Percentiles rank a stretch among this genome's conserved stretches.
Evolutionary conservation across 2,797 vertebrate species (phyloP).

Genomic region (Fratercula arctica): DNA sequence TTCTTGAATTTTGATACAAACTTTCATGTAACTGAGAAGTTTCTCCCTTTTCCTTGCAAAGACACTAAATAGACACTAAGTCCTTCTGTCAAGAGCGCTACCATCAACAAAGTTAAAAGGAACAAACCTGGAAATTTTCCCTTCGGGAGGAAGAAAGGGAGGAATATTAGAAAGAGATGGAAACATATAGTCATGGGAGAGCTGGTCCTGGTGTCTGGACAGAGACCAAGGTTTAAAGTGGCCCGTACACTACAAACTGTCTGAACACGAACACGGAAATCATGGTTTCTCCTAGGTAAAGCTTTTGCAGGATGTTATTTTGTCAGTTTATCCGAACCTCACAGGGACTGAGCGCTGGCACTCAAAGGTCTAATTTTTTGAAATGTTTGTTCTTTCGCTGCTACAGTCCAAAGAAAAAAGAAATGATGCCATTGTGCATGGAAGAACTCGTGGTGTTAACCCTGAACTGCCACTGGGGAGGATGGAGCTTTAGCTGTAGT

Average conservation of each 20-base stretch:
- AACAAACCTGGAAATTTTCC: slow-evolving; percentile 41
- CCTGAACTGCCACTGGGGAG: not conserved
- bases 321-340: not conserved
- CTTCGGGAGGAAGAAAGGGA: not conserved
- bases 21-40: slow-evolving; percentile 57
- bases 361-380: not conserved
- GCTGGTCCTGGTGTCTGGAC: not conserved
- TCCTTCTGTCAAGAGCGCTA: slow-evolving; percentile 50
- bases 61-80: slow-evolving; percentile 44
- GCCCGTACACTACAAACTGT: not conserved
- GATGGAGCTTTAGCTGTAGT: not conserved
- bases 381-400: slow-evolving; percentile 18
- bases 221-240: slow-evolving; percentile 1
- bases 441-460: not conserved
- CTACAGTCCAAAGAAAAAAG: not conserved
- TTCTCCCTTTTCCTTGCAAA: slow-evolving; percentile 53
- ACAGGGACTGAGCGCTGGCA: not conserved
- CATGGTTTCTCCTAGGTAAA: not conserved
- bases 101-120: slow-evolving; percentile 18
- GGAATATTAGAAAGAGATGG: not conserved
- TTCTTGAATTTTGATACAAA: slow-evolving; percentile 70
- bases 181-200: slow-evolving; percentile 24
- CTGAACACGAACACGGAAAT: not conserved
- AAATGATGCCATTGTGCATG: not conserved
- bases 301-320: not conserved